These are phyloP conservation scores for Machimus atricapillus DNA, from an alignment of 2,888 invertebrate genomes.

Conservation along the genomic window DNA sequence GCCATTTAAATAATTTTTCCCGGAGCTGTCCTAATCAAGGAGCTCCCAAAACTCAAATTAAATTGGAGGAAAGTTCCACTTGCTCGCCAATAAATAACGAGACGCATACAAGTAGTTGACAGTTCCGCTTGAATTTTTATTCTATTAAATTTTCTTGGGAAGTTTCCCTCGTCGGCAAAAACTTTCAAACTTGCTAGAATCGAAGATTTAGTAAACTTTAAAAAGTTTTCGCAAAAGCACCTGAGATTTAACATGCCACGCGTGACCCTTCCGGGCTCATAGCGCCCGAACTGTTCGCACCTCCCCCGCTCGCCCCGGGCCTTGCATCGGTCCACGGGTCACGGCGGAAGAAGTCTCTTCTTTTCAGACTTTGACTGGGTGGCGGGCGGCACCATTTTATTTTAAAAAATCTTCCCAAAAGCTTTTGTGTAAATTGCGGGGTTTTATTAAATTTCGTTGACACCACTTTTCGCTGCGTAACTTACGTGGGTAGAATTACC, in stretches of 20 bases:
- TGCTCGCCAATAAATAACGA: slow-evolving; percentile 41
- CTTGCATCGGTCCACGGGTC: neutral
- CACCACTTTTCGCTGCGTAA: slow-evolving; percentile 45
- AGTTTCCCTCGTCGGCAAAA: slow-evolving; percentile 28
- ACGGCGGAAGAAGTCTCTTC: neutral
- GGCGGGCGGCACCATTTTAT: neutral
- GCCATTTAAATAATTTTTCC: neutral
- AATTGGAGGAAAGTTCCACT: slow-evolving; percentile 26
- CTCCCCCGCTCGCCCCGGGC: neutral
- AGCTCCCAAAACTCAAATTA: slow-evolving; percentile 1
- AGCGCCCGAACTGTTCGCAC: neutral
- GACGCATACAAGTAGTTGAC: slow-evolving; percentile 40
- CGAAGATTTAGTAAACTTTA: slow-evolving; percentile 45
- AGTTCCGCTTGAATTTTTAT: slow-evolving; percentile 44
- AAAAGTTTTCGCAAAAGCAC: slow-evolving; percentile 43
- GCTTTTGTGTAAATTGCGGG: slow-evolving; percentile 44
- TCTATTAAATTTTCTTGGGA: slow-evolving; percentile 44
- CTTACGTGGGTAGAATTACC: slow-evolving; percentile 30
- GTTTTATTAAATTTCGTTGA: slow-evolving; percentile 46
- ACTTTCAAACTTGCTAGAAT: slow-evolving; percentile 39
- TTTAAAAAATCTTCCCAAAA: slow-evolving; percentile 36
- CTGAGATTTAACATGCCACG: slow-evolving; percentile 43
- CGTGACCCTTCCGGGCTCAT: neutral
- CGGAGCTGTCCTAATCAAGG: neutral
- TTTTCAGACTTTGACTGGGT: neutral